These are phyloP conservation scores for Perithous albicinctus DNA, from an alignment of 2,888 invertebrate genomes.

Conservation along the genomic window DNA sequence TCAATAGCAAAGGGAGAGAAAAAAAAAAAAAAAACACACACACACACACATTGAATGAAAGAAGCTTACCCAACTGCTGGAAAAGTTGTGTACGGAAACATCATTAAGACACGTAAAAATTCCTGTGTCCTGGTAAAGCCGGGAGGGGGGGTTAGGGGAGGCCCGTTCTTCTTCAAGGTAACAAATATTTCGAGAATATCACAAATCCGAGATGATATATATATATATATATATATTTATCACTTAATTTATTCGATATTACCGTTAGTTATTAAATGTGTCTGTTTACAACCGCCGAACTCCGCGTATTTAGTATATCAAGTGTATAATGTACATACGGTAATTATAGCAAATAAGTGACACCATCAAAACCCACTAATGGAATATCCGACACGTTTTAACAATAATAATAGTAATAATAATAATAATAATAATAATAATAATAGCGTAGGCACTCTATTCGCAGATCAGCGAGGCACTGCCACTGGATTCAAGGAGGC, in stretches of 20 bases:
- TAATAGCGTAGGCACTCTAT: conserved; percentile 19
- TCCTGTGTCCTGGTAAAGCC: conserved; percentile 53
- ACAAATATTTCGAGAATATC: conserved; percentile 16
- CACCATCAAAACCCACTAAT: conserved; percentile 9
- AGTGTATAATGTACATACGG: not conserved
- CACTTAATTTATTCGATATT: not conserved
- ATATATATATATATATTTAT: too few species aligned
- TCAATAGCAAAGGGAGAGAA: not conserved
- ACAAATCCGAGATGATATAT: conserved; percentile 12
- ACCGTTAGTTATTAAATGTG: not conserved
- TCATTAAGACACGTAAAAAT: conserved; percentile 70
- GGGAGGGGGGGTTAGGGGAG: too few species aligned
- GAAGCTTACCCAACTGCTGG: conserved; percentile 83
- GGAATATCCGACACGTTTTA: too few species aligned
- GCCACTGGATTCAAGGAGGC: conserved; percentile 44
- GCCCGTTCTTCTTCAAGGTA: conserved; percentile 42
- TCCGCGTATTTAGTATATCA: not conserved
- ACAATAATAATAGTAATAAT: too few species aligned
- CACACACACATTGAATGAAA: not conserved
- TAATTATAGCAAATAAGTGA: conserved; percentile 4
- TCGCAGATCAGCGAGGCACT: conserved; percentile 45
- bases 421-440: too few species aligned
- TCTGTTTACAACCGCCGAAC: not conserved
- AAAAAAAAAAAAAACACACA: conserved; percentile 3
- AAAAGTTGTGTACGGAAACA: conserved; percentile 84